Base-by-base conservation (phyloP, 2,113 vertebrate genomes). In the Pungitius pungitius region DNA sequence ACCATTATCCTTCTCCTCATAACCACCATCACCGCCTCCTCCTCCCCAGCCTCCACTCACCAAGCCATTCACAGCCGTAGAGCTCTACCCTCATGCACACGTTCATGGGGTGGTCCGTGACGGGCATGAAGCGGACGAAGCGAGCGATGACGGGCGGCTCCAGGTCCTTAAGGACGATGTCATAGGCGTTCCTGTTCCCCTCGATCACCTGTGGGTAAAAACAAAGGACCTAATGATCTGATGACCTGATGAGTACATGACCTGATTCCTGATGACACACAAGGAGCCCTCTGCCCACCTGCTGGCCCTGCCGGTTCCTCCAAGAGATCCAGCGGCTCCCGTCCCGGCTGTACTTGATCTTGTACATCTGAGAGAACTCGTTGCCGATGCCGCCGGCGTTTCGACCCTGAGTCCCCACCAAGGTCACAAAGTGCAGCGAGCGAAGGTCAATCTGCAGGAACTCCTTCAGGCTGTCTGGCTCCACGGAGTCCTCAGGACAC, bases 31-130 rank as follows among this genome's bases (percentile, higher is more conserved):
- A 35, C 6, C 5, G 33, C 11, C 15, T 17, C 1, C 13, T 35
- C 26, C 27, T 51, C 33, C 33, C 24, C 24, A 59, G 37, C 13
- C 37, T 17, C 18, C 14, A 88, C 95, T 81, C 91, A 98, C 98
- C 98, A 62, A 99, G 93, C 98, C 97, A 99, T 81, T 94, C 94
- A 2, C 98, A 99, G 88, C 98, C 98, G 0, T 99, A 99, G 18
- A 99, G 95, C 90, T 99, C 98, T 81, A 99, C 98, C 0, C 98
- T 93, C 94, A 99, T 95, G 89, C 98, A 99, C 76, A 99, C 96
- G 0, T 96, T 99, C 95, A 97, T 98, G 84, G 97, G 96, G 88
- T 99, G 97, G 84, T 98, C 96, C 0, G 95, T 98, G 83, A 98
- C 95, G 0, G 98, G 98, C 90, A 99, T 96, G 92, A 99, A 99